phyloP scores from a whole-genome alignment of 2,797 vertebrate species.

The Coregonus suidteri region DNA sequence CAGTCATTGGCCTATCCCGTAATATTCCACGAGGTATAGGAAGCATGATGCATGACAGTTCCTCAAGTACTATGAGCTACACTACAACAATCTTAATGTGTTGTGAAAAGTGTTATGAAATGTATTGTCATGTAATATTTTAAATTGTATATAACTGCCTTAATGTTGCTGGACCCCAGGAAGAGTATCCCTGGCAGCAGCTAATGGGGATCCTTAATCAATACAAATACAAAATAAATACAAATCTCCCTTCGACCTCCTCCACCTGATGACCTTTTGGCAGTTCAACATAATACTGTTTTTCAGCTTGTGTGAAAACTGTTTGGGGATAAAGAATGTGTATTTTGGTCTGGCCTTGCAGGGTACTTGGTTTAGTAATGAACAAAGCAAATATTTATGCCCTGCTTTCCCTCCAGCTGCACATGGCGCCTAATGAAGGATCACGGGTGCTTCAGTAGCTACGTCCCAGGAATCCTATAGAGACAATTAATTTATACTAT shows the following conservation, averaged over 20 bases:
- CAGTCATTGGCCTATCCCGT: neutral
- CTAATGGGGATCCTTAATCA: too few relatives aligned
- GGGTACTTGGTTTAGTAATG: neutral
- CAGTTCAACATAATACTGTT: conserved; percentile 6
- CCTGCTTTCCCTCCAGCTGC: neutral
- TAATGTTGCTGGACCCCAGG: too few relatives aligned
- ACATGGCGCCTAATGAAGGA: neutral
- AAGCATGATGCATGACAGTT: neutral
- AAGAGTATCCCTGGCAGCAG: too few relatives aligned
- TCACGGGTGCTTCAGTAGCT: neutral
- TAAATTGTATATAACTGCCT: too few relatives aligned
- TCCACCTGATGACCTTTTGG: conserved; percentile 17
- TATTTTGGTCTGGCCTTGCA: conserved; percentile 7
- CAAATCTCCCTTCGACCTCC: neutral
- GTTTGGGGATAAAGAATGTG: conserved; percentile 16
- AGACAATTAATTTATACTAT: neutral
- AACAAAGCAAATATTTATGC: neutral
- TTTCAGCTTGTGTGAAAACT: conserved; percentile 2
- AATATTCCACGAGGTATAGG: neutral
- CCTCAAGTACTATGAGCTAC: neutral
- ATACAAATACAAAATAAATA: too few relatives aligned
- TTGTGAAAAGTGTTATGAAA: too few relatives aligned
- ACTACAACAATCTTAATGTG: neutral
- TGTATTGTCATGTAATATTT: too few relatives aligned
- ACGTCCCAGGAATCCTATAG: neutral